These are phyloP conservation scores for Phaetusa simplex DNA, from an alignment of 2,113 vertebrate genomes.

Conservation along the genomic window DNA sequence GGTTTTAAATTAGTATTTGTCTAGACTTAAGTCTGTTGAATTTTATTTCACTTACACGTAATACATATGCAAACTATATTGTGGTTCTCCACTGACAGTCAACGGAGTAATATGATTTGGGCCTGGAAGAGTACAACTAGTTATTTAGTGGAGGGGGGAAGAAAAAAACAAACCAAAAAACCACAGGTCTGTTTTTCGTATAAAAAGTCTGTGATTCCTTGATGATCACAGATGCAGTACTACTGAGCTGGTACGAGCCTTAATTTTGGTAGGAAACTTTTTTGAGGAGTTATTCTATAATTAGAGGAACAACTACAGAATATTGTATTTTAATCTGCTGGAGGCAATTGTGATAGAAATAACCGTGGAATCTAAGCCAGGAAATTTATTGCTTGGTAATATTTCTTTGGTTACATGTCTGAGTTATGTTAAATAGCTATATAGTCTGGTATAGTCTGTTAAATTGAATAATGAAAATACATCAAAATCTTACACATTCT, in stretches of 20 bases:
- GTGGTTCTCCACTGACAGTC: not conserved
- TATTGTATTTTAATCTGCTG: not conserved
- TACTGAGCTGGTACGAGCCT: not conserved
- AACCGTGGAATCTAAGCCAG: not conserved
- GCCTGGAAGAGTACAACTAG: not conserved
- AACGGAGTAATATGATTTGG: not conserved
- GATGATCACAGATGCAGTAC: not conserved
- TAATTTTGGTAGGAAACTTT: not conserved
- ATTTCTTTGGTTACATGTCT: not conserved
- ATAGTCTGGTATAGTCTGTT: not conserved
- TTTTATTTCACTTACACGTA: not conserved
- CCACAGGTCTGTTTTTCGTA: not conserved
- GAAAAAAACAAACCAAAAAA: accelerated
- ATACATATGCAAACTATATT: not conserved
- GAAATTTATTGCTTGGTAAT: not conserved
- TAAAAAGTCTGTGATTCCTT: not conserved
- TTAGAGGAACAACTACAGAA: not conserved
- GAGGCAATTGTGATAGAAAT: not conserved
- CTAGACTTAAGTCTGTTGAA: not conserved
- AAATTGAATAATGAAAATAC: not conserved
- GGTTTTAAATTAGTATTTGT: not conserved
- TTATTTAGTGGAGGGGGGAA: not conserved
- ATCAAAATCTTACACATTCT: not conserved
- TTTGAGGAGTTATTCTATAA: not conserved
- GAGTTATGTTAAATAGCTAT: not conserved